phyloP scores from a whole-genome alignment of 2,113 vertebrate genomes.

The Gorsachius goisagi region DNA sequence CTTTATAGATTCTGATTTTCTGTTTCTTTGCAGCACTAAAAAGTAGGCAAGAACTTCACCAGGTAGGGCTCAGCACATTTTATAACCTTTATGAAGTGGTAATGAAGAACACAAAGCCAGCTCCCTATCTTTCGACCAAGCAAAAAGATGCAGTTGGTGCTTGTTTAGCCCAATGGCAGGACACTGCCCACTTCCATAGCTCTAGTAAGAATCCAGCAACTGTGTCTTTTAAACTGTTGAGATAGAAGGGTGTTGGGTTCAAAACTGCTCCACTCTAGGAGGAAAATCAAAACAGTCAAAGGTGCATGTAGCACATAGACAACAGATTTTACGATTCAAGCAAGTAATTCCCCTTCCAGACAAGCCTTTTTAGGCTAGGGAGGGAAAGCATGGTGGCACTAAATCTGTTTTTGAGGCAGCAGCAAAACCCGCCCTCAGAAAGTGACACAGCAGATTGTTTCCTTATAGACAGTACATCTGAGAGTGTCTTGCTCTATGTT shows the following conservation, averaged over 20 bases:
- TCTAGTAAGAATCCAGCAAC: neutral
- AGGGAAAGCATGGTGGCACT: neutral
- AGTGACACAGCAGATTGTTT: slow-evolving; percentile 8
- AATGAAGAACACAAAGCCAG: neutral
- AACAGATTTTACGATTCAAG: neutral
- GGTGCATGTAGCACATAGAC: neutral
- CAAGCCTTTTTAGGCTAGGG: neutral
- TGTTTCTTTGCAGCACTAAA: neutral
- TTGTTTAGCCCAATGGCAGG: neutral
- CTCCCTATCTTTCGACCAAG: neutral
- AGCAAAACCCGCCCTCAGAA: neutral
- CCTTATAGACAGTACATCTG: neutral
- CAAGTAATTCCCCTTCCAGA: neutral
- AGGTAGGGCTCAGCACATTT: neutral
- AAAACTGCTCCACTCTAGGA: neutral
- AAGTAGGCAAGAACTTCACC: neutral
- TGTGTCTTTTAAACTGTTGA: neutral
- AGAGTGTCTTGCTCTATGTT: neutral
- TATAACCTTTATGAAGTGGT: neutral
- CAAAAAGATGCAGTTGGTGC: neutral
- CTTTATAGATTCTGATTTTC: neutral
- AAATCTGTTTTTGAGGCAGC: neutral
- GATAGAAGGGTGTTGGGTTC: neutral
- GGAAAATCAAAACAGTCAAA: neutral
- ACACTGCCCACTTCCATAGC: neutral